These are phyloP conservation scores for Tautogolabrus adspersus DNA, from an alignment of 2,113 vertebrate species.

Conservation along the genomic window DNA sequence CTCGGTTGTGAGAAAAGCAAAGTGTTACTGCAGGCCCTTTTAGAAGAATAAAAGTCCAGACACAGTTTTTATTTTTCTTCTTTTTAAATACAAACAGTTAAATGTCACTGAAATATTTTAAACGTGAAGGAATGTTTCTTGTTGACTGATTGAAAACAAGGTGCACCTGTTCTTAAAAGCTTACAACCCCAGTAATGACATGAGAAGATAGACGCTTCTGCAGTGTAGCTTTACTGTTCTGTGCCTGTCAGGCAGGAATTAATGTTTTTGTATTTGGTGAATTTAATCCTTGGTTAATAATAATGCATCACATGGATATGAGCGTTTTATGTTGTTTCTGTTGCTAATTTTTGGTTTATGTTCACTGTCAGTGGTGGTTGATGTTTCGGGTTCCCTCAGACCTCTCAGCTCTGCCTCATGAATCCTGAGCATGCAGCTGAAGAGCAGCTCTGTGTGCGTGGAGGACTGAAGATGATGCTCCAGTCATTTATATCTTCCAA, in stretches of 20 bases:
- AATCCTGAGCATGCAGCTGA: constrained; percentile 80
- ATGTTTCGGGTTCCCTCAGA: constrained; percentile 27
- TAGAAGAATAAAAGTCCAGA: too few species aligned
- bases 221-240: too few species aligned
- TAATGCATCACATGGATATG: not conserved
- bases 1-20: not conserved
- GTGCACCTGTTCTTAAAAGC: too few species aligned
- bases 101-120: too few species aligned
- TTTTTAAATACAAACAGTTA: constrained; percentile 8
- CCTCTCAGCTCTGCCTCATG: constrained; percentile 70
- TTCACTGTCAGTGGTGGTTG: constrained; percentile 33
- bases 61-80: too few species aligned
- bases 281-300: too few species aligned
- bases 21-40: not conserved
- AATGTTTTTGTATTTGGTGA: too few species aligned
- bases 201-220: too few species aligned
- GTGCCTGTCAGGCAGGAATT: too few species aligned
- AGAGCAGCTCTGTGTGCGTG: constrained; percentile 83
- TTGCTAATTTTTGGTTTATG: not conserved
- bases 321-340: too few species aligned
- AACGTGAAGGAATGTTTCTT: not conserved
- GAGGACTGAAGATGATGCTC: constrained; percentile 90
- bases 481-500: constrained; percentile 98
- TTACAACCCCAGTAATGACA: too few species aligned
- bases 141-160: too few species aligned